phyloP scores from a whole-genome alignment of 2,888 invertebrate species.

The Phytoseiulus persimilis region DNA sequence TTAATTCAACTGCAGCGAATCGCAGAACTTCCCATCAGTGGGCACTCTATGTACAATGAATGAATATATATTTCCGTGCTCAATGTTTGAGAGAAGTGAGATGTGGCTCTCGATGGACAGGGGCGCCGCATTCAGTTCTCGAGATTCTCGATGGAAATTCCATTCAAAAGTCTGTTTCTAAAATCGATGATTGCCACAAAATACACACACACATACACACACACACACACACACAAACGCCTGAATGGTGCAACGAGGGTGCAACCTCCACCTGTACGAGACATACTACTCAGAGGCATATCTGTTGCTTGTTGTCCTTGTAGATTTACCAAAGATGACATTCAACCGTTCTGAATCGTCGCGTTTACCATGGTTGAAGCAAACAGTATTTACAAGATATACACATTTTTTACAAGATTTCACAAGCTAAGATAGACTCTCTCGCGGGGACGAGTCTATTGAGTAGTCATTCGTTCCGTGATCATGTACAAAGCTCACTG shows the following conservation, averaged over 20 bases:
- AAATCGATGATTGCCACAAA: neutral
- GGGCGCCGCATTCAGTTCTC: neutral
- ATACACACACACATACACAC: neutral
- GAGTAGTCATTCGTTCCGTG: neutral
- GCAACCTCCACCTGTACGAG: neutral
- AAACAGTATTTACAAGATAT: neutral
- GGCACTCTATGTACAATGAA: slow-evolving; percentile 22
- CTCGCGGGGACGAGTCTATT: neutral
- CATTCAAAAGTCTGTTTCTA: neutral
- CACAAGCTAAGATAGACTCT: neutral
- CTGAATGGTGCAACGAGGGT: neutral
- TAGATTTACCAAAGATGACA: neutral
- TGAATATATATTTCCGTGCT: slow-evolving; percentile 14
- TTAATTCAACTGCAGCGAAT: neutral
- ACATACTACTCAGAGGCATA: neutral
- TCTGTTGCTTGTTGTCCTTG: neutral
- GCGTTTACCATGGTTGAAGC: neutral
- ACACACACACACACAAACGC: neutral
- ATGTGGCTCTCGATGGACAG: neutral
- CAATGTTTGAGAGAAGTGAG: neutral
- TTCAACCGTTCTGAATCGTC: neutral
- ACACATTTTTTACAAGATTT: neutral
- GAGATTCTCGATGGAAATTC: neutral
- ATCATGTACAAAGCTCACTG: neutral
- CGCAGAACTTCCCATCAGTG: neutral